Evolutionary conservation across 2,113 vertebrate species (phyloP), one percentile per base, ranked within the genome.

Genomic region (Syngnathoides biaculeatus): DNA sequence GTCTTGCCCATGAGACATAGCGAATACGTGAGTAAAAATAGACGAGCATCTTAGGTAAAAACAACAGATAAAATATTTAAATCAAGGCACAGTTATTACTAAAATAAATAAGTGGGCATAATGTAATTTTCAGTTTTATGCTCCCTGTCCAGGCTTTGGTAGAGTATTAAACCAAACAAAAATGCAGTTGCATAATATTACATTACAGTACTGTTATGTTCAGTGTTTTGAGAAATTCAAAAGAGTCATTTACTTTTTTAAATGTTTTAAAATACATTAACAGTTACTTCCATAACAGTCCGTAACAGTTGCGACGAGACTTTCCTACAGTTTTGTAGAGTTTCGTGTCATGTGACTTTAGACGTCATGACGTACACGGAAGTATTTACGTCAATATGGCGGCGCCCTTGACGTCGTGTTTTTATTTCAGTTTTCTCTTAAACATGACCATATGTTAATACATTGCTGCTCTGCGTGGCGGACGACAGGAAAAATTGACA

Each of bases 391-490:
- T 48, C 42, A 92, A 90, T 57, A 92, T 92, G 91, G 90, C 91
- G 13, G 90, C 91, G 88, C 65, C 90, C 91, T 87, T 89, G 72
- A 71, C 8, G 64, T 73, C 87, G 68, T 89, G 87, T 77, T 77
- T 79, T 74, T 50, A 11, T 65, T 56, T 4, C 1, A 24, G 22
- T 68, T 1, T 30, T 17, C 65, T 27, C 65, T 72, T 35, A 77
- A 61, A 78, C 26, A 73, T 73, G 43, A 42, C 2, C 1, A 50
- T 4, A 8, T 40, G 55, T 7, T 14, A 6, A 10, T 43, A 40
- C 3, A 15, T 2, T 24, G 8, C n/a, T 42, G 2, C 2, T 13
- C 13, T 42, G 1, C 9, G 8, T 35, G 22, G 17, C 45, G 17
- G 0, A 53, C 17, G 58, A 20, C 14, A 5, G 26, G 9, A 43